A percentile compares a stretch with the other conserved stretches of the same genome.
phyloP scores from a whole-genome alignment of 2,797 vertebrate species.

The Ataeniobius toweri region DNA sequence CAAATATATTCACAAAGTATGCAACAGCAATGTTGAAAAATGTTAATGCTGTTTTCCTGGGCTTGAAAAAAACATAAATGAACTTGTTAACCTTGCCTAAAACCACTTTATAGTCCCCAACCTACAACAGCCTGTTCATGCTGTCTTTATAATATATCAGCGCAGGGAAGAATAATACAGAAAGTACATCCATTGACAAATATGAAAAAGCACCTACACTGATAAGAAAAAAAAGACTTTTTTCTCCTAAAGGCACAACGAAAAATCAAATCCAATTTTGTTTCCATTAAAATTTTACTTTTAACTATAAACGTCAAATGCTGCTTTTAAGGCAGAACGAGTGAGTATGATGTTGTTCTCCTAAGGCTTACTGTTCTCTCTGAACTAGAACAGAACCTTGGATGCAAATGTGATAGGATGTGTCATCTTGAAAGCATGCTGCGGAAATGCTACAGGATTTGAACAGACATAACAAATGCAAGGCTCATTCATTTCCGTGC shows the following conservation, averaged over 20 bases:
- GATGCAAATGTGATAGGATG: constrained; percentile 21
- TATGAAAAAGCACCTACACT: constrained; percentile 44
- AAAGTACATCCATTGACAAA: constrained; percentile 37
- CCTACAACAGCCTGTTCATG: constrained; percentile 25
- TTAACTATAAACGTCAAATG: constrained; percentile 30
- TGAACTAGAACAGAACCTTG: constrained; percentile 32
- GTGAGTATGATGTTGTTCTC: constrained; percentile 33
- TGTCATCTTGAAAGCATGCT: constrained; percentile 18
- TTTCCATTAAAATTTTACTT: constrained; percentile 48
- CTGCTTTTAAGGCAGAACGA: constrained; percentile 23
- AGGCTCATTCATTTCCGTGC: constrained; percentile 70
- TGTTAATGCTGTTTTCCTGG: constrained; percentile 33
- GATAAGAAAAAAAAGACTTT: constrained; percentile 16
- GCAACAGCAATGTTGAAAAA: constrained; percentile 30
- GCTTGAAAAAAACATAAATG: constrained; percentile 37
- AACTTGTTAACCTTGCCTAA: constrained; percentile 50
- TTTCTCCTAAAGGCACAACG: constrained; percentile 20
- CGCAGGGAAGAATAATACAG: constrained; percentile 15
- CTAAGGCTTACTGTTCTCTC: constrained; percentile 42
- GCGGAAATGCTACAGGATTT: constrained; percentile 35
- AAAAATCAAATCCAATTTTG: constrained; percentile 44
- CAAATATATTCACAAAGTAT: constrained; percentile 33
- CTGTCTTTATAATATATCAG: constrained; percentile 50
- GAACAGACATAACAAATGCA: constrained; percentile 29
- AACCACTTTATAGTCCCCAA: constrained; percentile 43